Conservation (phyloP, 2,113 vertebrate species). For the Lucifuga dentata region DNA sequence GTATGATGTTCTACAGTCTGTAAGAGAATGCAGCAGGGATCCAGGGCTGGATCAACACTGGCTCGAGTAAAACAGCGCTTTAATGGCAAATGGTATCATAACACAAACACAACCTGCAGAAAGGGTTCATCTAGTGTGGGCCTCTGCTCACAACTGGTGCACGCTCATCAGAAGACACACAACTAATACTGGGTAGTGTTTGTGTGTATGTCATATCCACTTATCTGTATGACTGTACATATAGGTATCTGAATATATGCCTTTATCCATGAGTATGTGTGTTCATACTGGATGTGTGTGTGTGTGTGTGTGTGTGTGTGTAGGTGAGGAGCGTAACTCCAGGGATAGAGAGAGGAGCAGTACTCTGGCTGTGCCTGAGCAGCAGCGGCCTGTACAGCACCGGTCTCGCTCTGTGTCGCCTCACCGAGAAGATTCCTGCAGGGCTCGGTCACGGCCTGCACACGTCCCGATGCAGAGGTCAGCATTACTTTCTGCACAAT, state of each 20-base stretch:
- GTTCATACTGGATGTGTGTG: constrained; percentile 3
- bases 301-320: no score
- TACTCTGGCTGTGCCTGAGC: constrained; percentile 93
- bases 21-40: constrained; percentile 34
- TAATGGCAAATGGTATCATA: constrained; percentile 20
- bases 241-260: constrained; percentile 20
- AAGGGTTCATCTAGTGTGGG: neutral
- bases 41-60: constrained; percentile 22
- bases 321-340: constrained; percentile 90
- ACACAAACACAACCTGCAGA: constrained; percentile 25
- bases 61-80: constrained; percentile 22
- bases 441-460: constrained; percentile 93
- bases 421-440: constrained; percentile 93
- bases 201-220: constrained; percentile 11
- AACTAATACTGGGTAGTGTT: constrained; percentile 24
- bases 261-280: constrained; percentile 18
- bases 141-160: constrained; percentile 16
- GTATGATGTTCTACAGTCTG: constrained; percentile 60
- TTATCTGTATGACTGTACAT: constrained; percentile 10
- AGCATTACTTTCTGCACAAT: constrained; percentile 30
- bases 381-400: constrained; percentile 91
- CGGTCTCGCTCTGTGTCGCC: constrained; percentile 97
- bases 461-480: constrained; percentile 99
- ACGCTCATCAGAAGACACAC: constrained; percentile 13
- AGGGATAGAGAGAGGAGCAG: constrained; percentile 90